Percentiles rank a stretch among this genome's conserved stretches.
These are phyloP conservation scores for Aphis craccivora DNA, from an alignment of 1,140 invertebrate species.

Conservation along the genomic window DNA sequence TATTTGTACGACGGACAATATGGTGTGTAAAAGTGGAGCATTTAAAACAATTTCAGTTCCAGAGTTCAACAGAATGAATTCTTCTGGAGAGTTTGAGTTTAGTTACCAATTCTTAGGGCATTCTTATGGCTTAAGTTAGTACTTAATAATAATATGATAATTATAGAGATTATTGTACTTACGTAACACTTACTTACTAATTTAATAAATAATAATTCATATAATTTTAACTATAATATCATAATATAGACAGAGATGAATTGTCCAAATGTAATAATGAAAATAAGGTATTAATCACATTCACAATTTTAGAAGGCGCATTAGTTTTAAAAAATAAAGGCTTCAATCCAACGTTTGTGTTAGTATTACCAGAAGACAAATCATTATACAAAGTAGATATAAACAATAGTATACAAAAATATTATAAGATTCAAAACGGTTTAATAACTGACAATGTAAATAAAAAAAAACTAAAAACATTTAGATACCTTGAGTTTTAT, in stretches of 20 bases:
- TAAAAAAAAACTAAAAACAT: neutral
- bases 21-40: neutral
- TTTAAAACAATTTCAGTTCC: slow-evolving; percentile 9
- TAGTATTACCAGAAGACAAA: slow-evolving; percentile 36
- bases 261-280: neutral
- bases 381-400: neutral
- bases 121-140: slow-evolving; percentile 43
- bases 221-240: neutral
- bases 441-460: slow-evolving; percentile 19
- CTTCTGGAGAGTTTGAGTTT: slow-evolving; percentile 21
- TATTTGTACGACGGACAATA: slow-evolving; percentile 24
- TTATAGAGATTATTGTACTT: neutral
- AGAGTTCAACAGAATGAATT: slow-evolving; percentile 15
- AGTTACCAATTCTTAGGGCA: slow-evolving; percentile 39
- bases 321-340: slow-evolving; percentile 43
- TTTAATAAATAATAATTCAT: neutral
- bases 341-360: neutral
- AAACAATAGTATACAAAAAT: neutral
- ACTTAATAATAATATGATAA: neutral
- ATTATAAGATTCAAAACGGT: neutral
- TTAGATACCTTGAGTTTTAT: neutral
- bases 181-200: neutral
- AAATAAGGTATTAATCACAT: slow-evolving; percentile 43
- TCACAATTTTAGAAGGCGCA: slow-evolving; percentile 29
- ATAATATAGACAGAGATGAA: slow-evolving; percentile 31